Percentiles rank a stretch among this genome's conserved stretches.
Evolutionary conservation across 2,888 invertebrate genomes (phyloP).

Genomic region (Xanthorhoe designata): DNA sequence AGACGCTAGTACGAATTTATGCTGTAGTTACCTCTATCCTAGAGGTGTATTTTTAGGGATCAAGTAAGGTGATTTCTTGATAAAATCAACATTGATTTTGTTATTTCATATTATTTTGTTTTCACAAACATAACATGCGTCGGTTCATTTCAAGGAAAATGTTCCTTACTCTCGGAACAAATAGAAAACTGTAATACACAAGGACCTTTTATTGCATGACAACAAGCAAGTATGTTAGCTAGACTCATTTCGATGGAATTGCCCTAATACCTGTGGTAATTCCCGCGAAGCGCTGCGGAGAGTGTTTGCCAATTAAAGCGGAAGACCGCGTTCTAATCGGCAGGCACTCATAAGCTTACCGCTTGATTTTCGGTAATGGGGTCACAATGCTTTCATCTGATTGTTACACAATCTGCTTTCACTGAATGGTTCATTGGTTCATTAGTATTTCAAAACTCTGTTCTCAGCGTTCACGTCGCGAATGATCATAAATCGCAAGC

Average conservation of each 20-base stretch:
- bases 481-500: slow-evolving; percentile 33
- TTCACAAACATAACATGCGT: background rate
- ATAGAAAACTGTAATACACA: background rate
- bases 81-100: background rate
- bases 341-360: slow-evolving; percentile 28
- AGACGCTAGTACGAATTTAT: background rate
- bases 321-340: slow-evolving; percentile 29
- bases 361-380: slow-evolving; percentile 31
- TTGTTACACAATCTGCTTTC: slow-evolving; percentile 8
- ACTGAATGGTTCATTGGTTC: slow-evolving; percentile 14
- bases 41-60: slow-evolving; percentile 1
- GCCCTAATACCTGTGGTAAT: slow-evolving; percentile 35
- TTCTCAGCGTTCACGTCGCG: background rate
- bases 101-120: background rate
- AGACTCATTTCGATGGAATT: slow-evolving; percentile 33
- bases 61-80: background rate
- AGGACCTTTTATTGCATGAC: slow-evolving; percentile 13
- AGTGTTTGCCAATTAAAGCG: slow-evolving; percentile 33
- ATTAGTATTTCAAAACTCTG: background rate
- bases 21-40: background rate
- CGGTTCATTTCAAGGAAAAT: background rate
- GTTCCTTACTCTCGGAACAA: background rate
- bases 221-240: slow-evolving; percentile 25
- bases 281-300: slow-evolving; percentile 20
- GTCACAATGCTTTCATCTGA: slow-evolving; percentile 13